phyloP scores from a whole-genome alignment of 2,888 invertebrate species.

The Rhagonycha lutea region DNA sequence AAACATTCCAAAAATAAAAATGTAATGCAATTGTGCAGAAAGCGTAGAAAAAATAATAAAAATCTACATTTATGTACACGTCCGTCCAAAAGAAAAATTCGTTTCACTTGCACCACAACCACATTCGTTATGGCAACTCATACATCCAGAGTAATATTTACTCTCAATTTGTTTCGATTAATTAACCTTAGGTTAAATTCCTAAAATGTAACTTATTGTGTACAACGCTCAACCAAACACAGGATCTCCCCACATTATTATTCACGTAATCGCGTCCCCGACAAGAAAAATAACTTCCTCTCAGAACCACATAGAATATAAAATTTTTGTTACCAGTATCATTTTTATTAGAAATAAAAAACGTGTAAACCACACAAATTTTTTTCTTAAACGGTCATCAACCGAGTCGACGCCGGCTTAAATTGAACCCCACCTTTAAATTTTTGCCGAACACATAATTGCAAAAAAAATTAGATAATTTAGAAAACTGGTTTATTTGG shows the following conservation, averaged over 20 bases:
- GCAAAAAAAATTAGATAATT: neutral
- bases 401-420: neutral
- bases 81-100: neutral
- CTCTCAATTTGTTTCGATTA: neutral
- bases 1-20: neutral
- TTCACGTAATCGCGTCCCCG: neutral
- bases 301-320: neutral
- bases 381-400: neutral
- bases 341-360: neutral
- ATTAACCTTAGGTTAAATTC: neutral
- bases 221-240: neutral
- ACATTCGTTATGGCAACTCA: neutral
- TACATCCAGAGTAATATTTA: neutral
- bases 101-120: neutral
- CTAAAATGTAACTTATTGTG: neutral
- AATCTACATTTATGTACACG: neutral
- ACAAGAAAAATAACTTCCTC: neutral
- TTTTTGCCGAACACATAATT: neutral
- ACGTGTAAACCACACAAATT: neutral
- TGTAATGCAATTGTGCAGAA: neutral
- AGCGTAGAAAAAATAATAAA: neutral
- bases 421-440: neutral
- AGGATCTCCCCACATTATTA: neutral
- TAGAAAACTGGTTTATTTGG: neutral
- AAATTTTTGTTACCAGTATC: neutral